Percentiles rank a stretch among this genome's conserved stretches.
Evolutionary conservation across 2,113 vertebrate genomes (phyloP).

Genomic region (Herpetotheres cachinnans): DNA sequence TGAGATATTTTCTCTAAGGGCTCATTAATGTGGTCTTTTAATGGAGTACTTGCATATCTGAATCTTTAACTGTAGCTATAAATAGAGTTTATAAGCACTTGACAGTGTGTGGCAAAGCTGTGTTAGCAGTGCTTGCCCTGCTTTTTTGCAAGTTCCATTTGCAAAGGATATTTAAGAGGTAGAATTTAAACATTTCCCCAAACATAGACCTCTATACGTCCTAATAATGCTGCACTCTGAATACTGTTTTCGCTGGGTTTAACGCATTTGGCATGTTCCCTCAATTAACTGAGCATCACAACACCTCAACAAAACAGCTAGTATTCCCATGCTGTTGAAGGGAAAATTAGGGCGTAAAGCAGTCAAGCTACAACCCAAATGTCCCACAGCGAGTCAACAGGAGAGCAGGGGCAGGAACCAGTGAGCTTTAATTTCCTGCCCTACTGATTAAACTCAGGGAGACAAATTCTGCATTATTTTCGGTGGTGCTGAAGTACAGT

Average conservation of each 20-base stretch:
- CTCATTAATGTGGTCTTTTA: slow-evolving; percentile 74
- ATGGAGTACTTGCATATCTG: slow-evolving; percentile 67
- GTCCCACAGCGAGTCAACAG: neutral
- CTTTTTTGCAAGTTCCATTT: slow-evolving; percentile 38
- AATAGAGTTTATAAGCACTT: slow-evolving; percentile 69
- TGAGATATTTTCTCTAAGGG: slow-evolving; percentile 71
- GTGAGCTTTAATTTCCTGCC: neutral
- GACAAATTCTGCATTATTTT: neutral
- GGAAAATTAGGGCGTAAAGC: neutral
- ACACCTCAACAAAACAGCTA: neutral
- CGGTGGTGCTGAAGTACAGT: neutral
- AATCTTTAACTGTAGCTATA: slow-evolving; percentile 71
- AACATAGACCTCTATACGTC: neutral
- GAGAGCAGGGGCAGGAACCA: neutral
- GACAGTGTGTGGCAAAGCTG: slow-evolving; percentile 65
- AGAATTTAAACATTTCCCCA: neutral
- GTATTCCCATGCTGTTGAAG: neutral
- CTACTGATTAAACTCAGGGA: neutral
- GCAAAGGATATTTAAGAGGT: neutral
- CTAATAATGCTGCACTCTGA: neutral
- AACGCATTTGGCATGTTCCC: neutral
- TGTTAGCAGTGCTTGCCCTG: slow-evolving; percentile 47
- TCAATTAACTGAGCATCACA: neutral
- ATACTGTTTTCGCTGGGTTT: neutral
- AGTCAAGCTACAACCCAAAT: neutral